Percentiles rank a stretch among this genome's conserved stretches.
These are phyloP conservation scores for Gisinianus flammeolus DNA, from an alignment of 2,888 invertebrate species.

Conservation along the genomic window DNA sequence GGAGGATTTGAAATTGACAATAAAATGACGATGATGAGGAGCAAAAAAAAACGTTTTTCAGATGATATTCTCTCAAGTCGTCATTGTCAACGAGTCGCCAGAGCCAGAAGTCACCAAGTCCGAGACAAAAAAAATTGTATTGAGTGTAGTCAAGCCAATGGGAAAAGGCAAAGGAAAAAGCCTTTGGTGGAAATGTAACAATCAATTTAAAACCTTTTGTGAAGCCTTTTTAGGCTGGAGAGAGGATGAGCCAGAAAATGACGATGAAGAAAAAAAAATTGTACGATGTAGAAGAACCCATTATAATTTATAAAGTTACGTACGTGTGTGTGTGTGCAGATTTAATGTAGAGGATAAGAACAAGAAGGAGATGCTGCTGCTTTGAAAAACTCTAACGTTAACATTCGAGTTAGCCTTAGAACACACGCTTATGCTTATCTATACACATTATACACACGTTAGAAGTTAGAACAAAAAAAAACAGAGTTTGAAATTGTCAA, in stretches of 20 bases:
- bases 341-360: neutral
- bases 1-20: too few species aligned
- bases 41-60: too few species aligned
- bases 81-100: too few species aligned
- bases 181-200: neutral
- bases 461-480: neutral
- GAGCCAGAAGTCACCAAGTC: neutral
- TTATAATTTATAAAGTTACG: neutral
- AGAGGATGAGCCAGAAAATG: neutral
- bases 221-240: neutral
- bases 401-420: neutral
- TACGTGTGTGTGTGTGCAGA: too few species aligned
- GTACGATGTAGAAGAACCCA: neutral
- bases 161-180: neutral
- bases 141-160: neutral
- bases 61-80: too few species aligned
- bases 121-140: neutral
- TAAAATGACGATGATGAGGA: too few species aligned
- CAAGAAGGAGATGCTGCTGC: neutral
- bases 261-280: neutral
- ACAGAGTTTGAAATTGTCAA: conserved; percentile 11
- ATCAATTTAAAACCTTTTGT: neutral
- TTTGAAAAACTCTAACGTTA: too few species aligned
- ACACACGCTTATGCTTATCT: too few species aligned
- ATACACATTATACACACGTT: neutral